Evolutionary conservation across 1,140 invertebrate genomes (phyloP), one percentile per base, ranked within the genome.

Genomic region (Thalassaphorura encarpata): DNA sequence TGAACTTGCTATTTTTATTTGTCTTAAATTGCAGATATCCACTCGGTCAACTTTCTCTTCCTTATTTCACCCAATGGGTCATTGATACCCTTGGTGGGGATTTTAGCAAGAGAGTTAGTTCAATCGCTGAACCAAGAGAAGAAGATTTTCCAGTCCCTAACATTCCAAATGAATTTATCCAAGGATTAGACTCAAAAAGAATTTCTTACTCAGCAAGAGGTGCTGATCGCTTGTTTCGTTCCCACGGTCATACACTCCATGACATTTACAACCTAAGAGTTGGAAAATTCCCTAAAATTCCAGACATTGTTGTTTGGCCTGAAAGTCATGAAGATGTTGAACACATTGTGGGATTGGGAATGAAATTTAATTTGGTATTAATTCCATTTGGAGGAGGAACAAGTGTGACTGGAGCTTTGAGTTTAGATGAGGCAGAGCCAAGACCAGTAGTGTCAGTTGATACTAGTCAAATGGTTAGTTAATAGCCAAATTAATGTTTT

Each of bases 341-440:
- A 31, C 78, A 79, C 68, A 76, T 97, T 65, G 85, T 98, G 0
- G 73, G 81, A 50, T 67, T 87, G 18, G 93, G 92, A 1, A 75
- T 79, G 46, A 74, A 80, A 42, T 73, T 84, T 64, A 79, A 87
- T 64, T 78, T 89, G n/a, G 89, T 85, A 27, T 78, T 97, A 31
- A 90, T 99, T 66, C 94, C 95, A 8, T 97, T 87, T 73, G 95
- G 95, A 2, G 95, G 94, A 16, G 95, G 95, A 4, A 98, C 95
- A 0, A 94, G 88, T 59, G 95, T 98, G 0, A 92, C 93, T 0
- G 86, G 89, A 15, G 88, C 90, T 3, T 75, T 95, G 0, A 80
- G 84, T 55, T 97, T 93, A 73, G 93, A 93, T 0, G 67, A 71
- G 23, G 68, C 83, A 18, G 95, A 97, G 72, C 67, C 67, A 16